Conservation (phyloP, 2,113 vertebrate genomes). For the Cheirogaleus medius region DNA sequence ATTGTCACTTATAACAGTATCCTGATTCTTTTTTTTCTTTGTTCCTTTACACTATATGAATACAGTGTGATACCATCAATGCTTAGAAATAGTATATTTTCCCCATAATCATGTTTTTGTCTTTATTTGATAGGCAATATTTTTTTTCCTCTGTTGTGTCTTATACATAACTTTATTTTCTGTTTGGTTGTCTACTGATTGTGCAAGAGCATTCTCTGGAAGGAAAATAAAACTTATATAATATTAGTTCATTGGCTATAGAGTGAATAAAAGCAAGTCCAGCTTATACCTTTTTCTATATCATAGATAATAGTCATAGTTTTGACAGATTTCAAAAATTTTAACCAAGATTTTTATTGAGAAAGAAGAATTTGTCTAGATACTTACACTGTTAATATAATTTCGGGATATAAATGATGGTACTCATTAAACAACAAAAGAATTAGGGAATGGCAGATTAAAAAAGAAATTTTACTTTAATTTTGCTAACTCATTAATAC, state of each 20-base stretch:
- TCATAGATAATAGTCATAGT: not conserved
- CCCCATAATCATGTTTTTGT: conserved; percentile 16
- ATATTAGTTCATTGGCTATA: not conserved
- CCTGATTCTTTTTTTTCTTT: conserved; percentile 21
- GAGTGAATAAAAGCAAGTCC: not conserved
- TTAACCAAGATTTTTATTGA: conserved; percentile 42
- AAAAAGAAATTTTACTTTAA: conserved; percentile 10
- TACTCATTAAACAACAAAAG: not conserved
- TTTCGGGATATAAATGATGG: not conserved
- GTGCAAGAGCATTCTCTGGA: not conserved
- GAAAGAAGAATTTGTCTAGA: not conserved
- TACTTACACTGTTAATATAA: not conserved
- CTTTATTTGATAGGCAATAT: not conserved
- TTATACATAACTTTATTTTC: conserved; percentile 32
- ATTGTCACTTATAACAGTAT: not conserved
- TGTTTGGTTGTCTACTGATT: conserved; percentile 28
- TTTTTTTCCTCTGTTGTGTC: not conserved
- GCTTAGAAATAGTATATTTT: conserved; percentile 22
- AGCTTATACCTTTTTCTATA: not conserved
- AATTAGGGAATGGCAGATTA: not conserved
- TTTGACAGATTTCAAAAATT: not conserved
- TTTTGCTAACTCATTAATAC: conserved; percentile 3
- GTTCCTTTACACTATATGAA: not conserved
- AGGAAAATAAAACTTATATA: not conserved
- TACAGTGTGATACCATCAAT: not conserved